These are phyloP conservation scores for Xiphorhynchus erythropygius DNA, from an alignment of 2,797 vertebrate species.

Conservation along the genomic window DNA sequence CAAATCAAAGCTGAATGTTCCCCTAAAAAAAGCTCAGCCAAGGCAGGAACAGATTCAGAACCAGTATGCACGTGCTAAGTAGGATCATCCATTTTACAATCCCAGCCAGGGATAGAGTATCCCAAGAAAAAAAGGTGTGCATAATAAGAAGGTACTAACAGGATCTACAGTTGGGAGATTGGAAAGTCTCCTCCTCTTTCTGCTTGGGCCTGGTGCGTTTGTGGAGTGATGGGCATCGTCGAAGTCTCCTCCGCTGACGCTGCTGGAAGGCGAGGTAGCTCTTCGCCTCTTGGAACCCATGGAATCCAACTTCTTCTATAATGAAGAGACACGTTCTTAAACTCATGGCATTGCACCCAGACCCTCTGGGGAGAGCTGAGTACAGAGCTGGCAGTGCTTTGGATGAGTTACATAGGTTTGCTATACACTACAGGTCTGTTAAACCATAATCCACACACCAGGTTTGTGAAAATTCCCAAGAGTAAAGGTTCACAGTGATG, in stretches of 20 bases:
- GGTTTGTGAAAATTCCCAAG: not conserved
- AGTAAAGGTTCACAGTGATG: not conserved
- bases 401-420: not conserved
- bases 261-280: conserved; percentile 96
- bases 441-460: not conserved
- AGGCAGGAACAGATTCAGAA: not conserved
- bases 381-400: not conserved
- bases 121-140: not conserved
- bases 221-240: conserved; percentile 92
- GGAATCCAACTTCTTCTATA: conserved; percentile 84
- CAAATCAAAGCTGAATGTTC: not conserved
- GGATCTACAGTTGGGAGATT: conserved; percentile 97
- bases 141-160: conserved; percentile 79
- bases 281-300: conserved; percentile 98
- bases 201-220: conserved; percentile 87
- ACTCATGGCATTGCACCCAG: conserved; percentile 39
- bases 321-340: conserved; percentile 74
- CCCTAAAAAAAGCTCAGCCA: not conserved
- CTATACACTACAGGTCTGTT: not conserved
- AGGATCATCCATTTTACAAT: not conserved
- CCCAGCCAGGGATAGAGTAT: not conserved
- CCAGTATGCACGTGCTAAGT: rapidly evolving
- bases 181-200: conserved; percentile 92
- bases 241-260: conserved; percentile 95
- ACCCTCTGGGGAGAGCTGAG: not conserved